Evolutionary conservation across 2,888 invertebrate genomes (phyloP).

Genomic region (Cremastinae sp.): DNA sequence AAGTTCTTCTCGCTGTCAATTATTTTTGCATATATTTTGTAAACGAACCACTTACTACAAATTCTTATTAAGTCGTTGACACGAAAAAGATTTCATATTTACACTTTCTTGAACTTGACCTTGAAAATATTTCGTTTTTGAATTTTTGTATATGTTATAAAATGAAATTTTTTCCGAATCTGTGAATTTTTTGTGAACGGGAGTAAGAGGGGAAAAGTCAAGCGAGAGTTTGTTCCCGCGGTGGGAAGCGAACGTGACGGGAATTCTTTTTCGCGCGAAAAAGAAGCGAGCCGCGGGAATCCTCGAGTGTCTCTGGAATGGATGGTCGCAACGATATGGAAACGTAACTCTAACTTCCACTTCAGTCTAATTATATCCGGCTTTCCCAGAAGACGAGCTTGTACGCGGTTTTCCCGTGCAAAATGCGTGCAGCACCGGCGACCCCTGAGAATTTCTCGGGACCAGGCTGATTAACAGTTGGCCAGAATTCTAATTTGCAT

Average conservation of each 20-base stretch:
- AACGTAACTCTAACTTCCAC: constrained; percentile 5
- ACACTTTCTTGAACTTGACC: too few relatives aligned
- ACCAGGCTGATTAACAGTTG: constrained; percentile 42
- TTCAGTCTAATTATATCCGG: constrained; percentile 47
- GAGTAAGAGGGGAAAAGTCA: too few relatives aligned
- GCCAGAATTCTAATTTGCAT: constrained; percentile 11
- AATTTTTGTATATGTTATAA: too few relatives aligned
- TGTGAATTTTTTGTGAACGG: too few relatives aligned
- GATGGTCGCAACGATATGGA: constrained; percentile 23
- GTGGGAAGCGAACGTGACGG: constrained; percentile 1
- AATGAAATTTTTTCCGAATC: too few relatives aligned
- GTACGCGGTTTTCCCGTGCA: constrained; percentile 7
- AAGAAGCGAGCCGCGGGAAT: constrained; percentile 15
- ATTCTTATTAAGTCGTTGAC: too few relatives aligned
- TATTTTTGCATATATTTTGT: too few relatives aligned
- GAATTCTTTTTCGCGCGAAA: constrained; percentile 8
- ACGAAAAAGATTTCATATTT: too few relatives aligned
- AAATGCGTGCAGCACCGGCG: constrained; percentile 33
- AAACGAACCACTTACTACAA: too few relatives aligned
- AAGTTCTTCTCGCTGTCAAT: too few relatives aligned
- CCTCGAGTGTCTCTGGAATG: constrained; percentile 24
- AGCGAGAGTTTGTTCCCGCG: constrained; percentile 6
- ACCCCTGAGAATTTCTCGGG: constrained; percentile 6
- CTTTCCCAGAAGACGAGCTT: constrained; percentile 34
- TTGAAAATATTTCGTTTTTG: too few relatives aligned